Percentiles rank a stretch among this genome's conserved stretches.
These are phyloP conservation scores for Drosophila emarginata DNA, from an alignment of 2,888 invertebrate genomes.

Conservation along the genomic window DNA sequence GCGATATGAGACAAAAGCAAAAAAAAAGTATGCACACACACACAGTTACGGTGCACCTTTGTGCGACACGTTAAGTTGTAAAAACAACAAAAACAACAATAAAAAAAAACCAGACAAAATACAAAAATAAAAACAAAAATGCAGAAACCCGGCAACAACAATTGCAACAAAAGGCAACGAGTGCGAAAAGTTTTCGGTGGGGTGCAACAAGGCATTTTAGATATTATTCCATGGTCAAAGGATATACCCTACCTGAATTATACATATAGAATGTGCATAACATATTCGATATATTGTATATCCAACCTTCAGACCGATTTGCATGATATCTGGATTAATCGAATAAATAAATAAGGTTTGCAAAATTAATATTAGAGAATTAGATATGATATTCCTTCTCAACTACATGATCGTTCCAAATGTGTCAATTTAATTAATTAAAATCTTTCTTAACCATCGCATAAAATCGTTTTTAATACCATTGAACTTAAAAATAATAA, in stretches of 20 bases:
- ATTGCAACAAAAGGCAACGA: conserved; percentile 49
- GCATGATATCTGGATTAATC: no score
- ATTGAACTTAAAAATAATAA: no score
- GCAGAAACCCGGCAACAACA: conserved; percentile 25
- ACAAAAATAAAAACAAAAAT: conserved; percentile 9
- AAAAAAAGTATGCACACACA: conserved; percentile 17
- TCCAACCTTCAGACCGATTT: no score
- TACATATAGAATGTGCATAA: background rate
- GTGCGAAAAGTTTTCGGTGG: conserved; percentile 52
- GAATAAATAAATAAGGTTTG: no score
- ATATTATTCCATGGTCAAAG: conserved; percentile 18
- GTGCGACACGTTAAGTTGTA: conserved; percentile 70
- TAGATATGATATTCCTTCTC: no score
- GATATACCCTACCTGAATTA: background rate
- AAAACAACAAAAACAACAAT: conserved; percentile 46
- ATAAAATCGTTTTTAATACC: no score
- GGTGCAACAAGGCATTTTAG: conserved; percentile 40
- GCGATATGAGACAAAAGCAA: conserved; percentile 50
- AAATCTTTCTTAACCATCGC: no score
- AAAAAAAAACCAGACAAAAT: background rate
- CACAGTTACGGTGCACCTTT: conserved; percentile 57
- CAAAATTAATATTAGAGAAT: no score
- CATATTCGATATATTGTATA: background rate
- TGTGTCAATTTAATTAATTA: no score
- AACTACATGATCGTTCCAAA: no score